Evolutionary conservation across 1,140 invertebrate genomes (phyloP), one percentile per base, ranked within the genome.

Genomic region (Hormaphis cornu): DNA sequence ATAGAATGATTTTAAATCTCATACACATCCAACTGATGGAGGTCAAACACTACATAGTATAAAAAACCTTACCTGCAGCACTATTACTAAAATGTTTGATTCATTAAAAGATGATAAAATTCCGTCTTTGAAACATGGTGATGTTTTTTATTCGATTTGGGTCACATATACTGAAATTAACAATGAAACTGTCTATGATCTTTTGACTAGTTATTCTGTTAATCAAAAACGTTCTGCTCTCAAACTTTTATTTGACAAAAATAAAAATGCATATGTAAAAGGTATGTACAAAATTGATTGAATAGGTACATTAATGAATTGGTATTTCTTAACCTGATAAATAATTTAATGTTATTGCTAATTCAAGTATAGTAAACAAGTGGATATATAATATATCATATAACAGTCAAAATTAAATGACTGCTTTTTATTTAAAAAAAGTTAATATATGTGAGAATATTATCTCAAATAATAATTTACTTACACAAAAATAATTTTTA

Each of bases 121-220:
- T 16, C 44, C 18, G 0, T 14, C 28, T 3, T 48, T 66, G n/a
- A 22, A 66, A 9, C 61, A 66, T 48, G 61, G 61, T 9, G n/a
- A 66, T 50, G 61, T 66, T 0, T 52, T 26, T 3, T 72, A 69
- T 56, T 72, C 74, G 42, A 81, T 93, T 1, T 94, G 92, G 91
- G 84, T 96, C 0, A 91, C 90, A 1, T 96, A 93, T 78, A 87
- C 87, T 2, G 94, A 97, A 79, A 90, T 97, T 37, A 97, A 97
- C 76, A 97, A 97, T 79, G 95, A 97, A 77, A 82, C 84, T 5
- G 85, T 96, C 0, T 93, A 88, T 76, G 95, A 97, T 80, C 78
- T 97, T 8, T 75, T 97, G 7, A 83, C 56, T 72, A 75, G 81
- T 10, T 72, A 73, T 58, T 80, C 77, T 59, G 77, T 71, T 72